phyloP scores from a whole-genome alignment of 2,797 vertebrate species.

The Danio choprae region DNA sequence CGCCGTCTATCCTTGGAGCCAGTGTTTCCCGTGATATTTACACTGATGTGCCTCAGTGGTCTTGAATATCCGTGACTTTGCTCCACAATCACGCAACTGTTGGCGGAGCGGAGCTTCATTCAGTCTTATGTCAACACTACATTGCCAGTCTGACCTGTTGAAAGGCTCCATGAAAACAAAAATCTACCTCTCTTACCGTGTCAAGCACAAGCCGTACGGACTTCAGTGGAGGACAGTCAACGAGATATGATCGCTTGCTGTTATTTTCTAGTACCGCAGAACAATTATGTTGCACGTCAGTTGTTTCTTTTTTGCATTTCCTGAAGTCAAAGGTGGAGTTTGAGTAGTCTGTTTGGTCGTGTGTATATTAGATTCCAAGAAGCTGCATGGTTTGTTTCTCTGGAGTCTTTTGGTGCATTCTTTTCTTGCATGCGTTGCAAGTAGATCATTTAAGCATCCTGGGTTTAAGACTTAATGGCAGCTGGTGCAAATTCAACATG shows the following conservation, averaged over 20 bases:
- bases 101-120: background rate
- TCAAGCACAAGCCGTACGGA: conserved; percentile 8
- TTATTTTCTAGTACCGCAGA: background rate
- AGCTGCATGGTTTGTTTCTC: background rate
- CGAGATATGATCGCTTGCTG: background rate
- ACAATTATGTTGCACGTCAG: background rate
- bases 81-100: background rate
- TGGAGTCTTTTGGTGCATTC: background rate
- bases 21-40: conserved; percentile 15
- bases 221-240: background rate
- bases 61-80: background rate
- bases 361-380: background rate
- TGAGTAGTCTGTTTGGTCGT: background rate
- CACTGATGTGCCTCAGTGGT: conserved; percentile 28
- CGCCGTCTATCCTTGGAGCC: background rate
- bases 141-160: conserved; percentile 49
- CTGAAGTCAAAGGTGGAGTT: background rate
- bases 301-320: background rate
- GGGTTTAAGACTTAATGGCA: background rate
- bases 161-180: conserved; percentile 57
- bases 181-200: conserved; percentile 71
- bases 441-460: background rate
- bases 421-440: background rate
- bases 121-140: background rate
- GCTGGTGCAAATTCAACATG: background rate